phyloP scores from a whole-genome alignment of 1,140 invertebrate species.

The Trichonephila clavipes region DNA sequence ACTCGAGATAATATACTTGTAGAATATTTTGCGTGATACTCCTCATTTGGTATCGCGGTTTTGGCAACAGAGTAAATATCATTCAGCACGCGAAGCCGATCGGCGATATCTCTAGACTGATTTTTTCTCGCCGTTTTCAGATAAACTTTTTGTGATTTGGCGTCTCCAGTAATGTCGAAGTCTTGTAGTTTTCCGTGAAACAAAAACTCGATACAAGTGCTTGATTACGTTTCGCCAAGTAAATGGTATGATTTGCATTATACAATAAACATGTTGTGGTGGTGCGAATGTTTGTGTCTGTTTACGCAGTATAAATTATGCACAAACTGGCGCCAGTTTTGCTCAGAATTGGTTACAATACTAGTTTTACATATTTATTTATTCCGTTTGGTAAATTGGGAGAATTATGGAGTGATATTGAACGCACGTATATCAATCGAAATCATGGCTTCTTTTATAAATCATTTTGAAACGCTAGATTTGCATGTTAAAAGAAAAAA shows the following conservation, averaged over 20 bases:
- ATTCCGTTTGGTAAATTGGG: neutral
- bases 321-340: neutral
- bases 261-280: neutral
- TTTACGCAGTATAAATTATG: neutral
- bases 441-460: neutral
- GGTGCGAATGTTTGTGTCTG: slow-evolving; percentile 4
- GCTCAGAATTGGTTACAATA: neutral
- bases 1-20: no score
- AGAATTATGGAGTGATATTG: neutral
- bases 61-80: neutral
- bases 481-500: no score
- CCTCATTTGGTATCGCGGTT: neutral
- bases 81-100: neutral
- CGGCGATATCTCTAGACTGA: neutral
- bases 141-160: neutral
- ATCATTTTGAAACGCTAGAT: no score
- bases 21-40: neutral
- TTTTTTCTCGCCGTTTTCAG: neutral
- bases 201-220: neutral
- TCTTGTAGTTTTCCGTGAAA: neutral
- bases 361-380: neutral
- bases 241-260: neutral
- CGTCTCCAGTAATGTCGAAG: neutral
- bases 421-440: neutral
- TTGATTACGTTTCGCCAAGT: neutral